Conservation (phyloP, 2,888 invertebrate species). For the Hydroisotoma schaefferi region DNA sequence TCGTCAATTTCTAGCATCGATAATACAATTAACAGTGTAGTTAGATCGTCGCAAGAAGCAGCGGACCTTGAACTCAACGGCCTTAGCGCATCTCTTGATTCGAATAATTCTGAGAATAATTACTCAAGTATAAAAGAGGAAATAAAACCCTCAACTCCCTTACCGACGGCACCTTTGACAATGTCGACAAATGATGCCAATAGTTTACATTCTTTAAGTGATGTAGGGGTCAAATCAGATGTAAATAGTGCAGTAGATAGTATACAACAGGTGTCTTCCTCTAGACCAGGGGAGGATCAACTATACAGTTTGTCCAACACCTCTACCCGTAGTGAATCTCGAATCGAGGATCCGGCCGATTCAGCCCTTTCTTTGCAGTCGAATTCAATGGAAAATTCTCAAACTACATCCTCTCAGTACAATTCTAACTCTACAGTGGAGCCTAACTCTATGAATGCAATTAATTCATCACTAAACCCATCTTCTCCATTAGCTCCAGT, state of each 20-base stretch:
- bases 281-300: background rate
- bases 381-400: slow-evolving; percentile 35
- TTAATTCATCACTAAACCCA: slow-evolving; percentile 51
- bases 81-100: slow-evolving; percentile 41
- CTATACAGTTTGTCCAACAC: background rate
- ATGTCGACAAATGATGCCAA: background rate
- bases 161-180: slow-evolving; percentile 2
- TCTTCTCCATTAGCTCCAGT: slow-evolving; percentile 47
- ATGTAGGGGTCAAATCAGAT: background rate
- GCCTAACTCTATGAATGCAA: slow-evolving; percentile 49
- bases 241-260: background rate
- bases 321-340: slow-evolving; percentile 21
- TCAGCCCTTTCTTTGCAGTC: slow-evolving; percentile 45
- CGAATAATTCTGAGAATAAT: background rate
- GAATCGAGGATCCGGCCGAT: slow-evolving; percentile 29
- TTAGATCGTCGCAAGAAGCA: slow-evolving; percentile 35
- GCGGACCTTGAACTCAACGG: slow-evolving; percentile 40
- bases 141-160: slow-evolving; percentile 20
- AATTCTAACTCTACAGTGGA: slow-evolving; percentile 48
- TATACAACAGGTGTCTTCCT: slow-evolving; percentile 4
- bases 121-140: slow-evolving; percentile 16
- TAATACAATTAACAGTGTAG: slow-evolving; percentile 42
- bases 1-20: slow-evolving; percentile 41
- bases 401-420: slow-evolving; percentile 49
- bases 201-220: background rate